phyloP scores from a whole-genome alignment of 37 sponge, comb jelly and placozoan genomes.

The Theonella swinhoei region DNA sequence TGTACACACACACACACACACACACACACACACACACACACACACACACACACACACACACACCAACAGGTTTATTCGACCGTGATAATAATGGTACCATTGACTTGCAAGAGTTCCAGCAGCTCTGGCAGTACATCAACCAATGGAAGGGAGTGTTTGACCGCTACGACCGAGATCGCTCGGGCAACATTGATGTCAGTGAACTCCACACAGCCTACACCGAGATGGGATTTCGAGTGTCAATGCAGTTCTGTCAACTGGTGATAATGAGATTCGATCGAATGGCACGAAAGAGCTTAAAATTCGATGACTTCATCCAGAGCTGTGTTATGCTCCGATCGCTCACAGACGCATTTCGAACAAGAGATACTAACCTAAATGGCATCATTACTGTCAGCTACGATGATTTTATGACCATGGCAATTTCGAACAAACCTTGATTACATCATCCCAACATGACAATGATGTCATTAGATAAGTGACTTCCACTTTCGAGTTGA shows the following conservation, averaged over 20 bases:
- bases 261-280: slow-evolving; percentile 70
- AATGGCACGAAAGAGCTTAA: slow-evolving; percentile 29
- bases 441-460: background rate
- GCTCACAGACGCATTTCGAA: slow-evolving; percentile 78
- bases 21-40: background rate
- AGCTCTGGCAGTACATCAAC: slow-evolving; percentile 81
- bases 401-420: slow-evolving; percentile 92
- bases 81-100: slow-evolving; percentile 79
- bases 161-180: slow-evolving; percentile 76
- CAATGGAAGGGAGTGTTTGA: slow-evolving; percentile 84
- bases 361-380: slow-evolving; percentile 69
- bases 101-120: slow-evolving; percentile 67
- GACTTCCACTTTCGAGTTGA: too few species aligned
- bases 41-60: background rate
- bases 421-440: slow-evolving; percentile 81
- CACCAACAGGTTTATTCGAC: slow-evolving; percentile 65
- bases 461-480: too few species aligned
- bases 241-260: slow-evolving; percentile 59
- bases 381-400: slow-evolving; percentile 78
- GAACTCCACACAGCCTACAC: slow-evolving; percentile 84
- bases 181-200: slow-evolving; percentile 75
- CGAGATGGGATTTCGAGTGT: slow-evolving; percentile 84
- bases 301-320: slow-evolving; percentile 90
- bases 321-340: slow-evolving; percentile 77
- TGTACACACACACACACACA: background rate